These are phyloP conservation scores for Odontomyia ornata DNA, from an alignment of 2,888 invertebrate genomes.

Conservation along the genomic window DNA sequence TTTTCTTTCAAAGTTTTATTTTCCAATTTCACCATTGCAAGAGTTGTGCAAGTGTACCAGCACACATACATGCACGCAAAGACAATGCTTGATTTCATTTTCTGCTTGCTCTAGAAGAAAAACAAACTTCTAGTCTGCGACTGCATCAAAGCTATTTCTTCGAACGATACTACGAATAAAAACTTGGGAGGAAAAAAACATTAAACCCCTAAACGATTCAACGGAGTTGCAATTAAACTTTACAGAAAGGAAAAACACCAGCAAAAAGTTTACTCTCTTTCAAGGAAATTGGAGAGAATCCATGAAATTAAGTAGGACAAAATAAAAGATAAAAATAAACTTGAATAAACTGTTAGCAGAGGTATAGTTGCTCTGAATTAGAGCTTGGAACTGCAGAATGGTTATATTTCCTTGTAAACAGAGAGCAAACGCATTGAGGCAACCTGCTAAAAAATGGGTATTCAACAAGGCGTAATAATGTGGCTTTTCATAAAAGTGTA, in stretches of 20 bases:
- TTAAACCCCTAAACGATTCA: constrained; percentile 16
- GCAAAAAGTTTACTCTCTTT: constrained; percentile 17
- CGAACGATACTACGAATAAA: not conserved
- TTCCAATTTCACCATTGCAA: too few species aligned
- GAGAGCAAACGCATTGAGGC: too few species aligned
- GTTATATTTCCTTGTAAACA: too few species aligned
- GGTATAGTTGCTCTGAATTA: constrained; percentile 10
- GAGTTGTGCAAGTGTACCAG: too few species aligned
- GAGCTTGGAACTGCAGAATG: not conserved
- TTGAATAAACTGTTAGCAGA: not conserved
- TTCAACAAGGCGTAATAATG: too few species aligned
- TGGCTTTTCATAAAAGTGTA: too few species aligned
- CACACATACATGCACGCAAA: not conserved
- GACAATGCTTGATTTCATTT: not conserved
- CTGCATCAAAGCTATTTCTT: not conserved
- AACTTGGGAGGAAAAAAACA: constrained; percentile 1
- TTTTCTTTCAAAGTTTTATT: too few species aligned
- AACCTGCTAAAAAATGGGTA: too few species aligned
- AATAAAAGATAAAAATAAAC: not conserved
- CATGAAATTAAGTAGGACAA: constrained; percentile 14
- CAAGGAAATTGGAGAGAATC: constrained; percentile 12
- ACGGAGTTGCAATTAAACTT: constrained; percentile 32
- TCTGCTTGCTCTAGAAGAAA: not conserved
- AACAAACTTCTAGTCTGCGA: not conserved
- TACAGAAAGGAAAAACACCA: constrained; percentile 11